A percentile compares a stretch with the other conserved stretches of the same genome.
Conservation (phyloP, 2,888 invertebrate genomes). For the Mythimna ferrago region DNA sequence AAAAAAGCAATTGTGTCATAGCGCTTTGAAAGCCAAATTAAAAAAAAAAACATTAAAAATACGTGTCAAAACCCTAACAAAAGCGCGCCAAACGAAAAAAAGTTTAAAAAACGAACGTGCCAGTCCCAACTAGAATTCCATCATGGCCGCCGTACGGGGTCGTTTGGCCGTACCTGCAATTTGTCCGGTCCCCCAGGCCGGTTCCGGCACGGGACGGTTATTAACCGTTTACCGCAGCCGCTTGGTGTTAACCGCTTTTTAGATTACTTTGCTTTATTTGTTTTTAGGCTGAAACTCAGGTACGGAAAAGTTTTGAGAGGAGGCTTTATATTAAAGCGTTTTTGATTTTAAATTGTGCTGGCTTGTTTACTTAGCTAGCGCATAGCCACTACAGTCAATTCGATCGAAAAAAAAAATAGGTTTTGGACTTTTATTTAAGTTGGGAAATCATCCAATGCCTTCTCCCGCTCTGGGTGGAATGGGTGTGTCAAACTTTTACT, state of each 20-base stretch:
- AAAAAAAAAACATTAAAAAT: no score
- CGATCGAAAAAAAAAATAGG: no score
- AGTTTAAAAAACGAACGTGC: slow-evolving; percentile 4
- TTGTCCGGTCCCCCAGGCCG: slow-evolving; percentile 60
- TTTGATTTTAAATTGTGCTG: neutral
- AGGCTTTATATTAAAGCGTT: slow-evolving; percentile 7
- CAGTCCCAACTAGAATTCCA: slow-evolving; percentile 8
- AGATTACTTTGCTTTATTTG: slow-evolving; percentile 59
- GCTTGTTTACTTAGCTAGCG: neutral
- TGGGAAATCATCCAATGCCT: no score
- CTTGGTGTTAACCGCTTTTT: slow-evolving; percentile 58
- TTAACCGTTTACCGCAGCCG: slow-evolving; percentile 60
- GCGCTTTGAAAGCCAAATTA: no score
- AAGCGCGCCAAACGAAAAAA: neutral
- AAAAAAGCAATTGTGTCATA: no score
- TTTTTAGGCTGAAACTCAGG: slow-evolving; percentile 31
- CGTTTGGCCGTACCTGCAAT: slow-evolving; percentile 57
- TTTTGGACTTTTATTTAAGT: no score
- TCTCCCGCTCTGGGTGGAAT: no score
- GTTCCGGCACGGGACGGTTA: slow-evolving; percentile 61
- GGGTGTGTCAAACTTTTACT: no score
- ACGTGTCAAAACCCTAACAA: neutral
- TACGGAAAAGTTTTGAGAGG: slow-evolving; percentile 22
- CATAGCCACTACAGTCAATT: no score
- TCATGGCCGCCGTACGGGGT: slow-evolving; percentile 35